phyloP scores from a whole-genome alignment of 2,113 vertebrate species.

The Poicephalus meyeri region DNA sequence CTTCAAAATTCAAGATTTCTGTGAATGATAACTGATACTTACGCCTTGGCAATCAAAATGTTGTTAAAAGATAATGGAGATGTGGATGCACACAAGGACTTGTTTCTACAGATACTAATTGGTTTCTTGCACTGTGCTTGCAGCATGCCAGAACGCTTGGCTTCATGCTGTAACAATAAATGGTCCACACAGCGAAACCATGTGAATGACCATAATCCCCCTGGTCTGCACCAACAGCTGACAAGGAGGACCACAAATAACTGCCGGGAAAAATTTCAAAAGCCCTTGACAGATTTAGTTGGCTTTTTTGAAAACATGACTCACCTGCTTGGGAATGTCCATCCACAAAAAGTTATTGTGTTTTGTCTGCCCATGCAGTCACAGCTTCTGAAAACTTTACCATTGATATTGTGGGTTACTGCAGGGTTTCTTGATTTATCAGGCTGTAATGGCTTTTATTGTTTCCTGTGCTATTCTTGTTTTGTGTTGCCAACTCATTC shows the following conservation, averaged over 20 bases:
- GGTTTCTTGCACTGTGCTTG: background rate
- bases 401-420: background rate
- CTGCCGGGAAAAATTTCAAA: background rate
- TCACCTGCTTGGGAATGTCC: background rate
- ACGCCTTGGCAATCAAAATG: background rate
- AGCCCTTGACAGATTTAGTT: background rate
- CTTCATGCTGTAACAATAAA: background rate
- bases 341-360: background rate
- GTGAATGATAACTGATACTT: background rate
- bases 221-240: background rate
- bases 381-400: background rate
- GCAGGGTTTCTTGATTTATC: background rate
- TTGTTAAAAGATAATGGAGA: background rate
- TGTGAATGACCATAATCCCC: too few relatives aligned
- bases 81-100: background rate
- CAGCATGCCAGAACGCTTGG: background rate
- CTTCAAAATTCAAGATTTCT: conserved; percentile 27
- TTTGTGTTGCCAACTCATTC: background rate
- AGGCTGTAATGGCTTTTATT: background rate
- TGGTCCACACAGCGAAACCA: background rate
- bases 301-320: background rate
- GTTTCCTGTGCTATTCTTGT: background rate
- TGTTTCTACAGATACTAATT: background rate
- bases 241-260: background rate
- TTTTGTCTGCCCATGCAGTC: background rate